phyloP scores from a whole-genome alignment of 2,797 vertebrate species.

The Lacerta agilis region DNA sequence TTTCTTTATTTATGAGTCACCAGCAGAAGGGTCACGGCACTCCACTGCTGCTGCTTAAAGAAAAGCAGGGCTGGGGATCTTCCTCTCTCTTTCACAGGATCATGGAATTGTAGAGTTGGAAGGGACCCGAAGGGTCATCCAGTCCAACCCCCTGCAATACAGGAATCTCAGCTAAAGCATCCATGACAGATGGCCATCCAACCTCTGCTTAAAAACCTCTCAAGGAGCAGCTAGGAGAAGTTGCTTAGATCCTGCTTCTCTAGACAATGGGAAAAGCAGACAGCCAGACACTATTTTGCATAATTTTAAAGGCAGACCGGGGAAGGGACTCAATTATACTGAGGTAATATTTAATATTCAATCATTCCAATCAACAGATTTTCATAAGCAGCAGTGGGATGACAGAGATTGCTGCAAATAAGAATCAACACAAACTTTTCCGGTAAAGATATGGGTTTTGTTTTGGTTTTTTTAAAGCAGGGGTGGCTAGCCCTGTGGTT shows the following conservation, averaged over 20 bases:
- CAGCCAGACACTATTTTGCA: not conserved
- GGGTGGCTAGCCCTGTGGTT: no score
- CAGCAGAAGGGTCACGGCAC: not conserved
- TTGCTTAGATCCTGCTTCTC: not conserved
- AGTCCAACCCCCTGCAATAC: no score
- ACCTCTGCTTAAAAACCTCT: no score
- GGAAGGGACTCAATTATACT: not conserved
- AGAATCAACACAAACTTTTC: not conserved
- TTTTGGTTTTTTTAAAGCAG: no score
- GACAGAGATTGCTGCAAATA: not conserved
- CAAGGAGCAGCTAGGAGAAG: not conserved
- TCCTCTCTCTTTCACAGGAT: not conserved
- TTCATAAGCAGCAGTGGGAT: not conserved
- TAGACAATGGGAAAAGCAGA: not conserved
- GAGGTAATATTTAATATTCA: not conserved
- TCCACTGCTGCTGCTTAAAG: no score
- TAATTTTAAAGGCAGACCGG: not conserved
- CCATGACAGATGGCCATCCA: no score
- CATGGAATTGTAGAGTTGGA: no score
- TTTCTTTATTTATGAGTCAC: no score
- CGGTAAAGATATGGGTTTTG: no score
- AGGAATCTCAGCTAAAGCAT: no score
- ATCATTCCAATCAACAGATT: not conserved
- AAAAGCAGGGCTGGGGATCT: not conserved
- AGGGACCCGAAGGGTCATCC: no score